Percentiles rank a stretch among this genome's conserved stretches.
These are phyloP conservation scores for Geothlypis trichas DNA, from an alignment of 2,113 vertebrate species.

Conservation along the genomic window DNA sequence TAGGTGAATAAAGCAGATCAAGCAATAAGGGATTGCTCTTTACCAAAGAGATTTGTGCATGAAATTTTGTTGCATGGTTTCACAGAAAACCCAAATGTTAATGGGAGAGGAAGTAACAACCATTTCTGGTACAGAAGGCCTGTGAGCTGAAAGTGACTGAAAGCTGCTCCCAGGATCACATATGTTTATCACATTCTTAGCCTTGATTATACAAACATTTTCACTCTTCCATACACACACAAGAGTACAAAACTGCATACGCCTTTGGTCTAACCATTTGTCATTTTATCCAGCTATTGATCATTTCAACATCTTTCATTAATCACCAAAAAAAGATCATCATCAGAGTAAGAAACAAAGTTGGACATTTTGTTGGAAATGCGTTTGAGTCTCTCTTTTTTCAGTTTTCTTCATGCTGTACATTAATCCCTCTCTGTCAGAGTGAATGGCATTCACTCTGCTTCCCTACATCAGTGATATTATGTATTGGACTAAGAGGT, in stretches of 20 bases:
- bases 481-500: not conserved
- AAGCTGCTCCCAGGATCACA: not conserved
- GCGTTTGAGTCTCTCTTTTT: not conserved
- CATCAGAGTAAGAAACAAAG: not conserved
- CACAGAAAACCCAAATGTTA: not conserved
- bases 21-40: not conserved
- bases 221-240: not conserved
- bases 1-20: not conserved
- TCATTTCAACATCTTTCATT: not conserved
- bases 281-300: not conserved
- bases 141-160: not conserved
- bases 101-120: not conserved
- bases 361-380: not conserved
- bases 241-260: not conserved
- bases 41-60: not conserved
- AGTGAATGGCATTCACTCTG: not conserved
- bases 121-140: not conserved
- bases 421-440: not conserved
- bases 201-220: not conserved
- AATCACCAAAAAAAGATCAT: not conserved
- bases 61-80: not conserved
- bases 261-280: not conserved
- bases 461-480: not conserved
- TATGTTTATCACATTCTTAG: not conserved
- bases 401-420: not conserved